A percentile compares a stretch with the other conserved stretches of the same genome.
phyloP scores from a whole-genome alignment of 2,797 vertebrate species.

The Darevskia mixta region DNA sequence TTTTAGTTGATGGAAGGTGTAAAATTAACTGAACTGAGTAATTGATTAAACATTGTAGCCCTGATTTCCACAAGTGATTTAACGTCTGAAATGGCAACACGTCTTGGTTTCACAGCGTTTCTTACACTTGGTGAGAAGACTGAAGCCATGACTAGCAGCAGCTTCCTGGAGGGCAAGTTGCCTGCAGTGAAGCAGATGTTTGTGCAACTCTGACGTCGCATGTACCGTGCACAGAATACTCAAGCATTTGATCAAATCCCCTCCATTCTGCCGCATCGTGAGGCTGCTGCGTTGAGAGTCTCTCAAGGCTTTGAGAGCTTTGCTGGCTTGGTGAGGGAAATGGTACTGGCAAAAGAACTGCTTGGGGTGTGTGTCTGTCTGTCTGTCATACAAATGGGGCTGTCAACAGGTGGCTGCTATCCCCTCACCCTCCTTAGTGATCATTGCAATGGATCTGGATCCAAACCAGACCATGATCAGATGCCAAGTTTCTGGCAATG shows the following conservation, averaged over 20 bases:
- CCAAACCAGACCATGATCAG: accelerated
- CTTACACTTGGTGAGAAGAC: not conserved
- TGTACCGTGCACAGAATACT: not conserved
- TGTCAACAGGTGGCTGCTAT: conserved; percentile 22
- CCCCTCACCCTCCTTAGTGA: not conserved
- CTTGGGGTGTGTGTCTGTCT: not conserved
- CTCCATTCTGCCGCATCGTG: accelerated
- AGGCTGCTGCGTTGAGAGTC: not conserved
- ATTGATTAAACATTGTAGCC: not conserved
- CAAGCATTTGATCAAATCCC: not conserved
- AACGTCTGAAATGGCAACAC: not conserved
- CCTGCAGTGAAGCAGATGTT: not conserved
- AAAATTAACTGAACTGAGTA: not conserved
- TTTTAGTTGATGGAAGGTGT: not conserved
- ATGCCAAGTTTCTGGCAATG: accelerated
- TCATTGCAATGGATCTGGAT: not conserved
- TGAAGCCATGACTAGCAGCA: too few relatives aligned
- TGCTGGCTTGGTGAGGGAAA: conserved; percentile 1
- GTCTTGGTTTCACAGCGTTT: not conserved
- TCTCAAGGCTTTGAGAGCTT: not conserved
- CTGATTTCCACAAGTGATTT: not conserved
- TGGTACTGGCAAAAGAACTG: conserved; percentile 3
- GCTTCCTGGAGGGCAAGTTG: too few relatives aligned
- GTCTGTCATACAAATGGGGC: conserved; percentile 20
- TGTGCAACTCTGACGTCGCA: not conserved